These are phyloP conservation scores for Notolabrus celidotus DNA, from an alignment of 2,797 vertebrate genomes.

Conservation along the genomic window DNA sequence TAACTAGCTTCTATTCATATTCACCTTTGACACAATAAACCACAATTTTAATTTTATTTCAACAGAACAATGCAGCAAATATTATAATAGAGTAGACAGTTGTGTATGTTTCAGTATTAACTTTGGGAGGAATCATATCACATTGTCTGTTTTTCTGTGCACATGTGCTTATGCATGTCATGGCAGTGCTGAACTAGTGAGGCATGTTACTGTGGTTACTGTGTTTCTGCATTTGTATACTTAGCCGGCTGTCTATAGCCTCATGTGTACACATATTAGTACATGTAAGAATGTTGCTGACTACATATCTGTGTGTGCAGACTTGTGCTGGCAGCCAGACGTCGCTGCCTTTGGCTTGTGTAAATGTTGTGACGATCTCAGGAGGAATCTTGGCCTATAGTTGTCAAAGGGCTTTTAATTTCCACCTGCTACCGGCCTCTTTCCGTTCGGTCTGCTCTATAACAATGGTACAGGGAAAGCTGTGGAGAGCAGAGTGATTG, in stretches of 20 bases:
- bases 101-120: constrained; percentile 15
- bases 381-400: constrained; percentile 77
- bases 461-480: constrained; percentile 86
- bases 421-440: constrained; percentile 87
- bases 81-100: neutral
- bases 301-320: constrained; percentile 52
- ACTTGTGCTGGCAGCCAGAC: constrained; percentile 48
- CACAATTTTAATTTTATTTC: neutral
- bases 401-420: constrained; percentile 83
- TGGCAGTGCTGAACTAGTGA: constrained; percentile 1
- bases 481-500: constrained; percentile 82
- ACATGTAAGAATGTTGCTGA: constrained; percentile 42
- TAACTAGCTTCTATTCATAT: neutral
- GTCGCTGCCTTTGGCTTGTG: constrained; percentile 69
- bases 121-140: neutral
- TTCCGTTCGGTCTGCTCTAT: constrained; percentile 86
- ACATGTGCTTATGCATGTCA: constrained; percentile 20
- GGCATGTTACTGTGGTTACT: neutral
- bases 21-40: neutral
- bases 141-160: neutral
- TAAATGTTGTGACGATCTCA: constrained; percentile 79
- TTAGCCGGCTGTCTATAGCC: constrained; percentile 10
- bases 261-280: constrained; percentile 32
- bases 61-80: neutral
- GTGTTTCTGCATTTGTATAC: neutral